Conservation (phyloP, 2,113 vertebrate genomes). For the Grus americana region DNA sequence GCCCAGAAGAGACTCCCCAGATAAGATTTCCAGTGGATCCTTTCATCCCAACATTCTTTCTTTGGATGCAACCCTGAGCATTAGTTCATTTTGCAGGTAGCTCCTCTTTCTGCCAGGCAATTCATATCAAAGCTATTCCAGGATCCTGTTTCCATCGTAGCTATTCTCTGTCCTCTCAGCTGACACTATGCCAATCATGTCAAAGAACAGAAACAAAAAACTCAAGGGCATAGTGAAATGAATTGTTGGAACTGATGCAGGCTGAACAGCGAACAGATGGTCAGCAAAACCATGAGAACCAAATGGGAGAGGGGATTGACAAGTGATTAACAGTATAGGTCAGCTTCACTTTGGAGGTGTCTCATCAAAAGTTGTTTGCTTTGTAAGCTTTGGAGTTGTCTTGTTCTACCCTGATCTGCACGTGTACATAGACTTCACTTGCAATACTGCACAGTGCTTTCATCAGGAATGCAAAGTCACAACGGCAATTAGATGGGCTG, state of each 20-base stretch:
- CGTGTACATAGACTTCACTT: neutral
- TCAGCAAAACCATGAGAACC: neutral
- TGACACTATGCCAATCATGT: neutral
- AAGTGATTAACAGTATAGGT: neutral
- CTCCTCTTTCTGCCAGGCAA: neutral
- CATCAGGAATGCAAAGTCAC: neutral
- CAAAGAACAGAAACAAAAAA: slow-evolving; percentile 7
- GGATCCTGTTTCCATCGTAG: neutral
- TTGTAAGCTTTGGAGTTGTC: neutral
- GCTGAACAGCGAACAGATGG: slow-evolving; percentile 25
- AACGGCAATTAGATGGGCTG: neutral
- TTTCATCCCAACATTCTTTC: neutral
- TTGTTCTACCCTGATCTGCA: neutral
- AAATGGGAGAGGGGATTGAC: neutral
- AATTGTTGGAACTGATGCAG: neutral
- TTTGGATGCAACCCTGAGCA: neutral
- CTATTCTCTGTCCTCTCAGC: neutral
- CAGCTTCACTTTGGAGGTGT: neutral
- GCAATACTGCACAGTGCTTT: neutral
- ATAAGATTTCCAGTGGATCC: neutral
- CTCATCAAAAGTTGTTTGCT: neutral
- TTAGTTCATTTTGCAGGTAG: neutral
- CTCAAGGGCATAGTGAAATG: neutral
- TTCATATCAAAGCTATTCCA: neutral
- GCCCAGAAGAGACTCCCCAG: neutral